These are phyloP conservation scores for Rhinichthys osculus DNA, from an alignment of 2,797 vertebrate species.

Conservation along the genomic window DNA sequence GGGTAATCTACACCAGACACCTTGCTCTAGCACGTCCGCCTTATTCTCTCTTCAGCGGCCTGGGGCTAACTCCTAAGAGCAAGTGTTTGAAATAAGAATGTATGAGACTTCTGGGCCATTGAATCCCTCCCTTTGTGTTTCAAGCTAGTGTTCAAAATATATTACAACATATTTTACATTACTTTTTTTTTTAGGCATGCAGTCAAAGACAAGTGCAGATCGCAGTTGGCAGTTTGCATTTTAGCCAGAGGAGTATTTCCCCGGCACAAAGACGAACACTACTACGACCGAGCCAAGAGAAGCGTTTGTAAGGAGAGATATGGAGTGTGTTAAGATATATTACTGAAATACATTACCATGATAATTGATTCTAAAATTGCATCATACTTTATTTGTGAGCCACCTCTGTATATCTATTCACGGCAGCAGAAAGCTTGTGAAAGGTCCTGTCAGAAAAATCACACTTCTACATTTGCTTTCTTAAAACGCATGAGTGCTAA, in stretches of 20 bases:
- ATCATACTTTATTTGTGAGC: constrained; percentile 77
- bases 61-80: constrained; percentile 75
- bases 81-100: constrained; percentile 77
- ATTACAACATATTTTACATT: constrained; percentile 81
- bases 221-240: constrained; percentile 67
- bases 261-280: constrained; percentile 73
- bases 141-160: constrained; percentile 79
- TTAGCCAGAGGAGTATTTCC: constrained; percentile 80
- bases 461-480: constrained; percentile 80
- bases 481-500: constrained; percentile 75
- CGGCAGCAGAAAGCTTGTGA: constrained; percentile 77
- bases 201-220: constrained; percentile 69
- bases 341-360: constrained; percentile 80
- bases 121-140: constrained; percentile 74
- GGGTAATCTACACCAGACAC: constrained; percentile 86
- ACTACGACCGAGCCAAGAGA: constrained; percentile 78
- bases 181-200: constrained; percentile 78
- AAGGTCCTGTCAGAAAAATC: constrained; percentile 81
- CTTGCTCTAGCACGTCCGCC: constrained; percentile 82
- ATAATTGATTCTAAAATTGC: constrained; percentile 85
- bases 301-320: constrained; percentile 79
- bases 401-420: constrained; percentile 82
- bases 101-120: constrained; percentile 77
- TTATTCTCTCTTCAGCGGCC: constrained; percentile 79
- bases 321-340: constrained; percentile 61